Conservation (phyloP, 1,140 invertebrate species). For the Scaptomyza hsui region DNA sequence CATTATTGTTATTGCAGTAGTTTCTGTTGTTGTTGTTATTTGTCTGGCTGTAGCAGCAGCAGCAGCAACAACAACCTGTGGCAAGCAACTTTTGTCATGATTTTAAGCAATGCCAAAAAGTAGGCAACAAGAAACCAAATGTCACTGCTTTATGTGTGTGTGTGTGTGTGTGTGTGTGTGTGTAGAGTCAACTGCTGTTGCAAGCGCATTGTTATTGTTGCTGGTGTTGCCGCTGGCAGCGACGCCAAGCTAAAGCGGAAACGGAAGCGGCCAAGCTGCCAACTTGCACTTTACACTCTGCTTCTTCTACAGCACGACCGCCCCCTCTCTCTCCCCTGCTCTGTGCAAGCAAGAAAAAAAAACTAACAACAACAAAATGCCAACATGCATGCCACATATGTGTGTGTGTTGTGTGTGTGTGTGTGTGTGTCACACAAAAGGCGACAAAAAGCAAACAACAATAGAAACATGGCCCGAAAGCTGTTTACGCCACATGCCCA, state of each 20-base stretch:
- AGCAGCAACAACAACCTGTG: constrained; percentile 27
- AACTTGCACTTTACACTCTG: constrained; percentile 64
- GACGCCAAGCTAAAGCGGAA: constrained; percentile 56
- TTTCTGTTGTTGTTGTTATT: constrained; percentile 1
- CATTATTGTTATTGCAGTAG: constrained; percentile 33
- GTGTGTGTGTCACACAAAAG: constrained; percentile 29
- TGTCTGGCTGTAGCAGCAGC: constrained; percentile 5
- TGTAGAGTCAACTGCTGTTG: constrained; percentile 31
- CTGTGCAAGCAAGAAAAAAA: constrained; percentile 36
- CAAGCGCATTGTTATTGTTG: constrained; percentile 18
- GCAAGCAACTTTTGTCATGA: constrained; percentile 44
- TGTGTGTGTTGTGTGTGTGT: constrained; percentile 5
- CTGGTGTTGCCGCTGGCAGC: constrained; percentile 34
- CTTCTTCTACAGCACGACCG: constrained; percentile 34
- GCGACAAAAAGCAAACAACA: constrained; percentile 50
- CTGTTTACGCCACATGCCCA: constrained; percentile 40
- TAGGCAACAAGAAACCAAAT: constrained; percentile 37
- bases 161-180: constrained; percentile 4
- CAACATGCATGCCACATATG: constrained; percentile 31
- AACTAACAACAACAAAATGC: constrained; percentile 23
- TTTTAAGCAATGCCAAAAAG: constrained; percentile 44
- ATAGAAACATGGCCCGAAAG: constrained; percentile 42
- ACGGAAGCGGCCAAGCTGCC: constrained; percentile 63
- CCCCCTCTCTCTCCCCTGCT: background rate
- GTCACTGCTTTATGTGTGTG: constrained; percentile 1